Base-by-base conservation (phyloP, 1,140 invertebrate species). In the Coenobita brevimanus region DNA sequence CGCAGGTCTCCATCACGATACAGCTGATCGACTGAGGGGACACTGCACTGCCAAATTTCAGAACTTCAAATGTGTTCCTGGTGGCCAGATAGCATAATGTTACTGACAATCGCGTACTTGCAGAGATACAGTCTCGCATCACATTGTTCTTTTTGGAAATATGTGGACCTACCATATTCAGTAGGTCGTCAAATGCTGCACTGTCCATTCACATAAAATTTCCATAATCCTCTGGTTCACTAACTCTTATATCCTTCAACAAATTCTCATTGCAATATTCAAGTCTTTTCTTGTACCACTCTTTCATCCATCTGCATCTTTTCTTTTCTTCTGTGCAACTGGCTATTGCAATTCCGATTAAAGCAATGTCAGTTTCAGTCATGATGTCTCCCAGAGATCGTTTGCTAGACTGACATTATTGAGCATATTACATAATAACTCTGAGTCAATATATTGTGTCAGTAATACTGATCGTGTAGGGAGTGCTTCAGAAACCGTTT, bases 1-100 rank as follows among this genome's bases (percentile, higher is more conserved):
- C 46, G n/a, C 62, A 82, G 36, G 81, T 82, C 64, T 82, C 64
- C 81, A 82, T 82, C 30, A 82, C 38, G 81, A 82, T 82, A 43
- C 81, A 41, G 30, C 62, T 43, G 41, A 82, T 71, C n/a, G 81
- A 69, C 62, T 82, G 62, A 69, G 81, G 81, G 81, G 81, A 69
- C 81, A 82, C 62, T 33, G 62, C 81, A 50, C 81, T 71, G 67
- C 64, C 43, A 54, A 83, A 83, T 83, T 83, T 83, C 0, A 83
- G 62, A 33, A 71, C 81, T 71, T 83, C 64, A 73, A 83, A 83
- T 71, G 81, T 71, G 81, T 71, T 83, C 30, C 81, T 41, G 41
- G 64, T 83, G 64, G 81, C 81, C 81, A 71, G 64, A 36, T 83
- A 83, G 38, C 64, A 36, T 50, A 71, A 43, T 83, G 81, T 83